Evolutionary conservation across 2,797 vertebrate species (phyloP).

Genomic region (Vultur gryphus): DNA sequence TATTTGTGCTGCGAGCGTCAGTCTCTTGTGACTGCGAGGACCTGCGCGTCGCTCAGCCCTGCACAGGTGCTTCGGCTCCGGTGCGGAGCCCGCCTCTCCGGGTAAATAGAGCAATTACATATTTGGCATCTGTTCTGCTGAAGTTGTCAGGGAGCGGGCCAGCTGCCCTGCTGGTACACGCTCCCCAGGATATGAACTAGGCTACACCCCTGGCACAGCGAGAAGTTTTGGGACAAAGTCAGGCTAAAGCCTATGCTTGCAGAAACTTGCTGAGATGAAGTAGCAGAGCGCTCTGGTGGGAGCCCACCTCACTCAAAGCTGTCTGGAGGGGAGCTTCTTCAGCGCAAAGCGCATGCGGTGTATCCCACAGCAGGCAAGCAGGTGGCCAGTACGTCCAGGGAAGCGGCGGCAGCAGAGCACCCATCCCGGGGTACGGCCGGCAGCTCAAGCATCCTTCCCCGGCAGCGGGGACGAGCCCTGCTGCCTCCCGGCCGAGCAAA

Average conservation of each 20-base stretch:
- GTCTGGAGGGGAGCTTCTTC: background rate
- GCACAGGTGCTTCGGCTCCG: background rate
- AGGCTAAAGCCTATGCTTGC: background rate
- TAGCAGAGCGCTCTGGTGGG: background rate
- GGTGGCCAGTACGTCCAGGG: background rate
- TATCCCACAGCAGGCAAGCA: accelerated
- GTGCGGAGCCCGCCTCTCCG: background rate
- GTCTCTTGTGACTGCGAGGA: accelerated
- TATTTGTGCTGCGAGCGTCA: accelerated
- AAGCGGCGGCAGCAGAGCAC: accelerated
- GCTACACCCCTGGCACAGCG: background rate
- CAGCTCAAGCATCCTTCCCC: background rate
- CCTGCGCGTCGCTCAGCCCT: background rate
- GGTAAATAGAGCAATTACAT: background rate
- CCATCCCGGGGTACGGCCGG: background rate
- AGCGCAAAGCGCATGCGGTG: accelerated
- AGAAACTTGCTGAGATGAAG: background rate
- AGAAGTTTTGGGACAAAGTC: conserved; percentile 2
- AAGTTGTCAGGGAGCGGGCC: background rate
- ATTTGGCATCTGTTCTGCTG: conserved; percentile 14
- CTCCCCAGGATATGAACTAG: background rate
- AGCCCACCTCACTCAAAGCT: background rate
- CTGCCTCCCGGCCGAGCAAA: background rate
- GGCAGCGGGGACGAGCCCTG: background rate
- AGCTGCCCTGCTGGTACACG: background rate